phyloP scores from a whole-genome alignment of 2,113 vertebrate genomes.

The Ceratotherium simum region DNA sequence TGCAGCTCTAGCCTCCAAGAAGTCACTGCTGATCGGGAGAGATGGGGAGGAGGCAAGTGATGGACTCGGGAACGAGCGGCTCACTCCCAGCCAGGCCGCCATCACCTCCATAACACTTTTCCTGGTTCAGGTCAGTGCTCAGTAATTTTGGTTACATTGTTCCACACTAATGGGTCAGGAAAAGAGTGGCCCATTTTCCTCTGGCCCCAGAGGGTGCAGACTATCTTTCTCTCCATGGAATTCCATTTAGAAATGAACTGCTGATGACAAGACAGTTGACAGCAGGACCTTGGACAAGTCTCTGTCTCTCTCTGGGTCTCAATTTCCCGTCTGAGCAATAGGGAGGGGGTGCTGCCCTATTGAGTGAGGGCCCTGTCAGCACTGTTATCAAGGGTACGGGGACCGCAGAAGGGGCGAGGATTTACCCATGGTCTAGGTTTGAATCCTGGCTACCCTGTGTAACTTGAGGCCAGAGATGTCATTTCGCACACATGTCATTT shows the following conservation, averaged over 20 bases:
- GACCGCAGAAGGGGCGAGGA: background rate
- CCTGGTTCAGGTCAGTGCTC: background rate
- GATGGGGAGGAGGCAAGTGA: fast-evolving
- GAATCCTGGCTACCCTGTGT: background rate
- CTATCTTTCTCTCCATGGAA: background rate
- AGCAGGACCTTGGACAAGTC: background rate
- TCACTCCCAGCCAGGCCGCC: background rate
- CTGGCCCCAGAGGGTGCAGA: background rate
- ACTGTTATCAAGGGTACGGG: fast-evolving
- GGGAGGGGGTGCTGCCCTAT: fast-evolving
- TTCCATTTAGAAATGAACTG: background rate
- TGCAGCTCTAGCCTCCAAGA: background rate
- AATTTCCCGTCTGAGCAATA: background rate
- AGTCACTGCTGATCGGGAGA: background rate
- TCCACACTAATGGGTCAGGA: background rate
- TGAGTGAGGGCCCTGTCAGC: background rate
- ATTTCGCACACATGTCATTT: background rate
- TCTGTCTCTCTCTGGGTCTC: background rate
- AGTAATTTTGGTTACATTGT: background rate
- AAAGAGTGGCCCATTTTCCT: background rate
- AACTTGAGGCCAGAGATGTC: background rate
- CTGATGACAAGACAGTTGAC: background rate
- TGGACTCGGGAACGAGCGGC: background rate
- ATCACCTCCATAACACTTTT: background rate
- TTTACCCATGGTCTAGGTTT: background rate